These are phyloP conservation scores for Bufotes viridis DNA, from an alignment of 2,797 vertebrate genomes.

Conservation along the genomic window DNA sequence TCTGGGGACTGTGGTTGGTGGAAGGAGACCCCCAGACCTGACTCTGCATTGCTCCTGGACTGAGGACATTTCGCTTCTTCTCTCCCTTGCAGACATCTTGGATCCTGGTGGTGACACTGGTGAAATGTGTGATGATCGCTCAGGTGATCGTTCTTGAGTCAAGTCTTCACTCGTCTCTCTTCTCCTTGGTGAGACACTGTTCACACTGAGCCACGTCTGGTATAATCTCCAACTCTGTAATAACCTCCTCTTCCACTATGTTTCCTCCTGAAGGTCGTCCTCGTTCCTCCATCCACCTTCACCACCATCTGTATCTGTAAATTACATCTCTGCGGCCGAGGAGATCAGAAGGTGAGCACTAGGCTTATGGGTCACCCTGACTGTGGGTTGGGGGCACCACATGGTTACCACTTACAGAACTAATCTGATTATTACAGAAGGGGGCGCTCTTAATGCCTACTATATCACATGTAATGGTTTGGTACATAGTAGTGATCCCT, in stretches of 20 bases:
- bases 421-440: too few relatives aligned
- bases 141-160: not conserved
- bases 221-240: not conserved
- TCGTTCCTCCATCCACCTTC: not conserved
- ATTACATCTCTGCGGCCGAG: not conserved
- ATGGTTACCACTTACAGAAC: too few relatives aligned
- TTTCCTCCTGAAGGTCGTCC: not conserved
- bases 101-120: not conserved
- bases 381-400: too few relatives aligned
- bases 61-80: not conserved
- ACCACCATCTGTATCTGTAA: not conserved
- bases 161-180: not conserved
- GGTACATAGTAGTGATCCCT: too few relatives aligned
- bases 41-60: not conserved
- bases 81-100: not conserved
- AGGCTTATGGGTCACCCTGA: not conserved
- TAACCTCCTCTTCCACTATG: not conserved
- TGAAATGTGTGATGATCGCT: not conserved
- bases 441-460: too few relatives aligned
- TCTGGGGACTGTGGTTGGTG: too few relatives aligned
- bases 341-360: constrained; percentile 4
- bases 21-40: too few relatives aligned
- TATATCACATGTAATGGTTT: too few relatives aligned
- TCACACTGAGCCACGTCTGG: not conserved
- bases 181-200: not conserved